Evolutionary conservation across 2,888 invertebrate genomes (phyloP).

Genomic region (Nymphalis polychloros): DNA sequence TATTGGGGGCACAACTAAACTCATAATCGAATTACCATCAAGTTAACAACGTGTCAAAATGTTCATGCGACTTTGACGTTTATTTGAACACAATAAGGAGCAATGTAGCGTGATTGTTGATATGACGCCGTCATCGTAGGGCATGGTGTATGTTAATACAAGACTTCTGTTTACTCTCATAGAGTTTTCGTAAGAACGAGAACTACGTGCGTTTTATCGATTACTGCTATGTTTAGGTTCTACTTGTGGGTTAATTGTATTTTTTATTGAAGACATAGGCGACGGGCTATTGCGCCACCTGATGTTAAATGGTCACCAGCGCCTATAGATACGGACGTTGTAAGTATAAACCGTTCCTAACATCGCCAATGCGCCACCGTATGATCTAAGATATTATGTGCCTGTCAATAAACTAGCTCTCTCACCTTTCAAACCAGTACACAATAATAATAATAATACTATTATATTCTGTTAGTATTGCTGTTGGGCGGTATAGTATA

Average conservation of each 20-base stretch:
- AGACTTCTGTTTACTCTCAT: conserved; percentile 45
- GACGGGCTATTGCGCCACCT: no score
- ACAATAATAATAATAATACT: no score
- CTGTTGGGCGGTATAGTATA: no score
- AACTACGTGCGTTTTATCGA: conserved; percentile 43
- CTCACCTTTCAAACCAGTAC: no score
- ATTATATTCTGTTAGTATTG: no score
- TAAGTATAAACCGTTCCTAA: no score
- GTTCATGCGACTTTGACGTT: conserved; percentile 31
- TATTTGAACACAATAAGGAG: conserved; percentile 27
- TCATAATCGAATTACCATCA: conserved; percentile 68
- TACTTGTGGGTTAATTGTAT: conserved; percentile 16
- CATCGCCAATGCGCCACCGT: no score
- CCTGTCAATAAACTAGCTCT: no score
- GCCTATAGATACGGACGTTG: no score
- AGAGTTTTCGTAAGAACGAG: conserved; percentile 49
- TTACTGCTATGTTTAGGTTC: conserved; percentile 26
- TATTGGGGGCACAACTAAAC: conserved; percentile 66
- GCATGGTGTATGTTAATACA: conserved; percentile 31
- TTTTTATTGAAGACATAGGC: neutral
- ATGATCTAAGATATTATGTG: no score
- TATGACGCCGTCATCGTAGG: conserved; percentile 17
- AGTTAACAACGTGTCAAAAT: conserved; percentile 46
- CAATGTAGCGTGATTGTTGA: conserved; percentile 18
- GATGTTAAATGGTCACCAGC: no score